Base-by-base conservation (phyloP, 1,140 invertebrate genomes). In the Drosophila leontia region DNA sequence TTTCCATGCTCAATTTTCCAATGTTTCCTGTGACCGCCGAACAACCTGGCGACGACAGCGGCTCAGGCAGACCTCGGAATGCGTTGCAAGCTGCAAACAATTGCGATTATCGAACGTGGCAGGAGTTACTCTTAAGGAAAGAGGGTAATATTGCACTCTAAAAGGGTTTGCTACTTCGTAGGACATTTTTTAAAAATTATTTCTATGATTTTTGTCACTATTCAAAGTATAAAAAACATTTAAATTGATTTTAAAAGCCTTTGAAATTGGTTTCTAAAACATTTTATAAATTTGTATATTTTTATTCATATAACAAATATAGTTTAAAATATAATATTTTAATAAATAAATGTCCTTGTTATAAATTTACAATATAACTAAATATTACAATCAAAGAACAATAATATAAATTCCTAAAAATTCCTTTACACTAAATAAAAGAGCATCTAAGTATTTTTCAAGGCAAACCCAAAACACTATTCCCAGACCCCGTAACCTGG, bases 1-100 rank as follows among this genome's bases (percentile, higher is more conserved):
- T 90, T 88, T 90, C 85, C 85, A 88, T 90, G 85, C 81, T 90
- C 85, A 90, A 90, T 88, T 90, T 88, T 85, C 81, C 85, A 90
- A 84, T 84, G 80, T 90, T 88, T 88, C 85, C 86, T 88, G 85
- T 85, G 81, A 77, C 78, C 78, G 85, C 61, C 77, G 78, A 80
- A 77, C 80, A 88, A 74, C 61, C 70, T 58, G 56, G 53, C 82
- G 70, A 71, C 81, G 78, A 72, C 77, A 80, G 78, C 62, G 57
- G 72, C 57, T 17, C 57, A 69, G 61, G 67, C 56, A 65, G 61
- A 60, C 50, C 60, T 61, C 70, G 83, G 83, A 79, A 87, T 87
- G 84, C 84, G 84, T 87, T 88, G 67, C 83, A 87, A 88, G 85
- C 84, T 90, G 85, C 85, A 74, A 90, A 90, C 85, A 90, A 90